These are phyloP conservation scores for Nemotelus nigrinus DNA, from an alignment of 2,888 invertebrate species.

Conservation along the genomic window DNA sequence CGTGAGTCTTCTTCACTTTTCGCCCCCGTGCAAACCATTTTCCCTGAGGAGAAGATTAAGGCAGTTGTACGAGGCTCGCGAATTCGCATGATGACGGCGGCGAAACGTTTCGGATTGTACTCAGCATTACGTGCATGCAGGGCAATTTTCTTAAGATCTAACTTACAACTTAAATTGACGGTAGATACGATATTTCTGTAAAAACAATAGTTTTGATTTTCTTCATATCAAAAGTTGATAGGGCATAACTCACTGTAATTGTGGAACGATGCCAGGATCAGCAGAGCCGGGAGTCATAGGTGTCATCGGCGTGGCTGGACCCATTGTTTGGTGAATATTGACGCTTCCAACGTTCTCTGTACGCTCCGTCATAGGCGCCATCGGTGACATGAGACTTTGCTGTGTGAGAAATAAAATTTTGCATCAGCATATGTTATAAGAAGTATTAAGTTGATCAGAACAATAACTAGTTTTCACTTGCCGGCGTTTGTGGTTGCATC, in stretches of 20 bases:
- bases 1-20: conserved; percentile 83
- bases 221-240: neutral
- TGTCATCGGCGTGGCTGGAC: conserved; percentile 79
- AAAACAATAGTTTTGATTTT: conserved; percentile 51
- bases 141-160: conserved; percentile 97
- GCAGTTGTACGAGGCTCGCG: conserved; percentile 86
- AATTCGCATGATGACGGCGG: conserved; percentile 98
- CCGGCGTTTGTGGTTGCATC: conserved; percentile 91
- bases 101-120: conserved; percentile 99
- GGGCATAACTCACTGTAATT: conserved; percentile 63
- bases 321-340: conserved; percentile 70
- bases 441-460: neutral
- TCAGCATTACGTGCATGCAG: conserved; percentile 98
- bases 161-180: conserved; percentile 92
- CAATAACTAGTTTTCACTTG: conserved; percentile 61
- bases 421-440: neutral
- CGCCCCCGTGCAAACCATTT: conserved; percentile 86
- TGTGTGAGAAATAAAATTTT: conserved; percentile 59
- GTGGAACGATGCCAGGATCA: conserved; percentile 93
- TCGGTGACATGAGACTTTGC: conserved; percentile 88
- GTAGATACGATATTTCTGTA: conserved; percentile 97
- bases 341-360: conserved; percentile 57
- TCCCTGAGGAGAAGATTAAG: conserved; percentile 82
- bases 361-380: conserved; percentile 70
- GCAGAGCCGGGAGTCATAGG: conserved; percentile 93